Evolutionary conservation across 1,140 invertebrate species (phyloP).

Genomic region (Sesamia nonagrioides): DNA sequence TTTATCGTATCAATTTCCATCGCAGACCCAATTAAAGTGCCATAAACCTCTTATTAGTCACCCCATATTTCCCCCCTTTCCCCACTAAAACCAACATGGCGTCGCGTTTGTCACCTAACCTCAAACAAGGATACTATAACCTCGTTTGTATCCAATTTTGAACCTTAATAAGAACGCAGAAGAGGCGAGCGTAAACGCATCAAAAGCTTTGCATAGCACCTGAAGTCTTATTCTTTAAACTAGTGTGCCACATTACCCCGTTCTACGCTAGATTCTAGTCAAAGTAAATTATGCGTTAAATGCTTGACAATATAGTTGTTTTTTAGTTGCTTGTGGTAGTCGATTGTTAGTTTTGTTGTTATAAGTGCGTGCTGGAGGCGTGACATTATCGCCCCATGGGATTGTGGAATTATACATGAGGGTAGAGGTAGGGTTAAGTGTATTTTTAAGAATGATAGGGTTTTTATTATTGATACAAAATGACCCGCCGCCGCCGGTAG

Average conservation of each 20-base stretch:
- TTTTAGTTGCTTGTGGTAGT: slow-evolving; percentile 45
- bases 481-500: slow-evolving; percentile 63
- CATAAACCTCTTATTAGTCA: slow-evolving; percentile 81
- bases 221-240: slow-evolving; percentile 80
- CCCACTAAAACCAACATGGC: slow-evolving; percentile 83
- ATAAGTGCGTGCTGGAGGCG: slow-evolving; percentile 79
- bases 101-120: slow-evolving; percentile 83
- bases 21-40: slow-evolving; percentile 79
- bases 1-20: slow-evolving; percentile 75
- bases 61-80: slow-evolving; percentile 68
- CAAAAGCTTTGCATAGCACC: slow-evolving; percentile 62
- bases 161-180: slow-evolving; percentile 60
- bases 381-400: slow-evolving; percentile 83
- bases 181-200: slow-evolving; percentile 41
- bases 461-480: slow-evolving; percentile 77
- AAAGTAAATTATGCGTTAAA: slow-evolving; percentile 57
- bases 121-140: slow-evolving; percentile 66
- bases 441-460: slow-evolving; percentile 66
- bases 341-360: slow-evolving; percentile 74
- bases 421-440: slow-evolving; percentile 71
- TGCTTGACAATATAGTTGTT: slow-evolving; percentile 49
- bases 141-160: slow-evolving; percentile 42
- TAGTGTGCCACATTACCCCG: slow-evolving; percentile 76
- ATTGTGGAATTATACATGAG: slow-evolving; percentile 82
- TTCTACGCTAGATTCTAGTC: slow-evolving; percentile 57